Conservation (phyloP, 2,797 vertebrate species). For the Buceros bicornis region DNA sequence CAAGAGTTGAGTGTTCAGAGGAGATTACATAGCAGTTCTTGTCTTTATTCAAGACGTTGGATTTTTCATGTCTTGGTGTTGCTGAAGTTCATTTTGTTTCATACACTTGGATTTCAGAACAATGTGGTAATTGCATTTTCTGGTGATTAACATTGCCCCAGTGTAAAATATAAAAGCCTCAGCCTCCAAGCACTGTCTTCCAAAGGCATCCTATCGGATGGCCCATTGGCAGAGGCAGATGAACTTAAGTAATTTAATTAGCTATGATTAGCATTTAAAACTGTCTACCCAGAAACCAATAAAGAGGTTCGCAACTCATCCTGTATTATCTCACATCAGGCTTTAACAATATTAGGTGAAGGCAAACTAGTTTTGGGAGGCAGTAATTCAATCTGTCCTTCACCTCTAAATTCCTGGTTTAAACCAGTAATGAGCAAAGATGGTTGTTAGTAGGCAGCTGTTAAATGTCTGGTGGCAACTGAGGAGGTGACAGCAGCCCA, state of each 20-base stretch:
- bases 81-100: constrained; percentile 62
- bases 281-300: constrained; percentile 48
- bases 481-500: not conserved
- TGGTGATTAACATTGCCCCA: constrained; percentile 45
- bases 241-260: constrained; percentile 70
- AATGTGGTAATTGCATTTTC: constrained; percentile 58
- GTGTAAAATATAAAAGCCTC: constrained; percentile 29
- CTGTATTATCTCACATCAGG: constrained; percentile 42
- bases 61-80: not conserved
- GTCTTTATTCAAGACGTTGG: not conserved
- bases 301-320: constrained; percentile 32
- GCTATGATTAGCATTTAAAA: constrained; percentile 63
- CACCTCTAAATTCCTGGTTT: constrained; percentile 24
- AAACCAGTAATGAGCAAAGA: not conserved
- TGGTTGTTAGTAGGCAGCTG: not conserved
- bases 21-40: not conserved
- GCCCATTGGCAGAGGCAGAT: constrained; percentile 55
- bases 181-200: constrained; percentile 6
- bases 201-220: constrained; percentile 39
- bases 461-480: accelerated
- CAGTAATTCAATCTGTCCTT: constrained; percentile 33
- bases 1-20: not conserved
- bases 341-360: constrained; percentile 39
- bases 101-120: constrained; percentile 42
- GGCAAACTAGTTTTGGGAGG: not conserved